phyloP scores from a whole-genome alignment of 2,888 invertebrate species.

The Dermolepida albohirtum region DNA sequence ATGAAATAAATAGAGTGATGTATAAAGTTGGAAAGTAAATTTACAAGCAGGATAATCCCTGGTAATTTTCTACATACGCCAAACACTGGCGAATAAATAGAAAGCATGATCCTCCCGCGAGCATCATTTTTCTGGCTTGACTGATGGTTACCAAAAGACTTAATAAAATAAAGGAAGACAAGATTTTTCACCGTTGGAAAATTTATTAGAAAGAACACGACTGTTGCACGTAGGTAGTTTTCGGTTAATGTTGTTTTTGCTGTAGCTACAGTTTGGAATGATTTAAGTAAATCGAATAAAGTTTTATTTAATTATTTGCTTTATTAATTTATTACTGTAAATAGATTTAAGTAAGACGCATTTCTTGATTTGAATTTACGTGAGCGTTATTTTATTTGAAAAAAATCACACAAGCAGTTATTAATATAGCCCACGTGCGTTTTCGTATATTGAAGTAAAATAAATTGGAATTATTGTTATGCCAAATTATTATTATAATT shows the following conservation, averaged over 20 bases:
- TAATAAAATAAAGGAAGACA: slow-evolving; percentile 28
- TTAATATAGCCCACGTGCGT: too few relatives aligned
- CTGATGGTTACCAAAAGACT: slow-evolving; percentile 24
- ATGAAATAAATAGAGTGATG: too few relatives aligned
- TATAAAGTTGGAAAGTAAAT: too few relatives aligned
- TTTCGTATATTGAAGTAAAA: too few relatives aligned
- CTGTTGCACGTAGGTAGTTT: slow-evolving; percentile 2
- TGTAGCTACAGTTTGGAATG: slow-evolving; percentile 4
- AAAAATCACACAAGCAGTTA: too few relatives aligned
- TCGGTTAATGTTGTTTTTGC: neutral
- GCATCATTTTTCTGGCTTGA: slow-evolving; percentile 21
- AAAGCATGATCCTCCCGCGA: neutral
- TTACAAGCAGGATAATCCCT: neutral
- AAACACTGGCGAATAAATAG: neutral
- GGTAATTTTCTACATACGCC: neutral
- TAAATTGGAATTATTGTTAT: too few relatives aligned
- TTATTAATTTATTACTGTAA: too few relatives aligned
- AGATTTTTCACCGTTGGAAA: slow-evolving; percentile 19
- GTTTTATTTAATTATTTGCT: too few relatives aligned
- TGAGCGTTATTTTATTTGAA: too few relatives aligned
- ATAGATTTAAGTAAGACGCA: too few relatives aligned
- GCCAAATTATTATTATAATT: too few relatives aligned
- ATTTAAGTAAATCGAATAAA: neutral
- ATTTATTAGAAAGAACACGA: slow-evolving; percentile 20
- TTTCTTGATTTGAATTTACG: too few relatives aligned